Evolutionary conservation across 2,797 vertebrate genomes (phyloP).

Genomic region (Notamacropus eugenii): DNA sequence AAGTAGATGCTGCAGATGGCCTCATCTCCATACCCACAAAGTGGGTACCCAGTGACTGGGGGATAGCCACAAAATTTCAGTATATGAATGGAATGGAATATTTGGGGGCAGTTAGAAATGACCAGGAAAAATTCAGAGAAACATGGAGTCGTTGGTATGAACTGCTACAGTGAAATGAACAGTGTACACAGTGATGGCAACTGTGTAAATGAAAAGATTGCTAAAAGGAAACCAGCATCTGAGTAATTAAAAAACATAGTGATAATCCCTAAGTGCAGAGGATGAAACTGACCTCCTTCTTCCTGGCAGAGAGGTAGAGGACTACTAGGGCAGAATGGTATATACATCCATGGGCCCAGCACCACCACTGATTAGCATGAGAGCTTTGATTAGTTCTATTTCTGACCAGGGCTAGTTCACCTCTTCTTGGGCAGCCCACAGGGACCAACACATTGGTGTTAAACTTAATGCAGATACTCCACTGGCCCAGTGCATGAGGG

Average conservation of each 20-base stretch:
- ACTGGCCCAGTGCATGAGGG: not conserved
- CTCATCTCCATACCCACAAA: not conserved
- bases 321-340: not conserved
- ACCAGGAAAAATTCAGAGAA: not conserved
- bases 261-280: not conserved
- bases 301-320: not conserved
- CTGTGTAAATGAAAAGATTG: not conserved
- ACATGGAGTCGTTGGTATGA: not conserved
- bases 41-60: not conserved
- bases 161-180: not conserved
- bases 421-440: not conserved
- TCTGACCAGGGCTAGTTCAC: not conserved
- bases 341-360: not conserved
- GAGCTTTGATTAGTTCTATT: not conserved
- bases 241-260: not conserved
- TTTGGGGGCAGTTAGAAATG: not conserved
- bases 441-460: not conserved
- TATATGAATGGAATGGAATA: not conserved
- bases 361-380: not conserved
- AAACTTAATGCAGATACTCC: not conserved
- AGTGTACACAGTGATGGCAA: not conserved
- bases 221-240: not conserved
- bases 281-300: not conserved
- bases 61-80: not conserved
- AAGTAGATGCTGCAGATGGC: not conserved